Base-by-base conservation (phyloP, 2,888 invertebrate genomes). In the Drosophila infuscata region DNA sequence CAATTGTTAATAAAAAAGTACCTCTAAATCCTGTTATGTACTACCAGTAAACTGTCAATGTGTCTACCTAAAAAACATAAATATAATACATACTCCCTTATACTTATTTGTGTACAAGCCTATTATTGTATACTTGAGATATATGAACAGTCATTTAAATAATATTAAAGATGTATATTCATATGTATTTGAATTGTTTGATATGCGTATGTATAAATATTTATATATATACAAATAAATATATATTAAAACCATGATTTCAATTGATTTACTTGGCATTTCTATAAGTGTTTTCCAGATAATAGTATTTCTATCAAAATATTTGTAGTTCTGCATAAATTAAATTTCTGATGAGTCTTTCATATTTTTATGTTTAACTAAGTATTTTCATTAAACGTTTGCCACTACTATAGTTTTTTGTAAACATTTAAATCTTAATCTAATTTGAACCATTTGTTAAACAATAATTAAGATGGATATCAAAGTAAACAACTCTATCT, bases 171-270 rank as follows among this genome's bases (percentile, higher is more conserved):
- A 53, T 71, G 52, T 56, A 59, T 70, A 67, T 61, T 60, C n/a
- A 33, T 58, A 38, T 58, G 61, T 75, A 72, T 60, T 63, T 67
- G 41, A 66, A 79, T 70, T 66, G 75, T 74, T 78, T 78, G 61
- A 78, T 71, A 74, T 32, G 15, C 33, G 35, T 70, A 70, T 71
- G 64, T 56, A 65, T 41, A 69, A 66, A 66, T 61, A 71, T 68
- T 77, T 86, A 71, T 65, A 72, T 83, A 70, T 83, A 71, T 78
- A 83, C 76, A 83, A 74, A 52, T 68, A 85, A 87, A 82, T 82
- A 84, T 35, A 25, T 54, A 54, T 54, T 36, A 25, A 35, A 36
- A 53, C 15, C 35, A 53, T 35, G 20, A 53, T 15, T 53, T 15
- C 5, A 35, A 11, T 35, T 35, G 9, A 6, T 54, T 54, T 54